A percentile compares a stretch with the other conserved stretches of the same genome.
phyloP scores from a whole-genome alignment of 1,140 invertebrate genomes.

The Euwallacea fornicatus region DNA sequence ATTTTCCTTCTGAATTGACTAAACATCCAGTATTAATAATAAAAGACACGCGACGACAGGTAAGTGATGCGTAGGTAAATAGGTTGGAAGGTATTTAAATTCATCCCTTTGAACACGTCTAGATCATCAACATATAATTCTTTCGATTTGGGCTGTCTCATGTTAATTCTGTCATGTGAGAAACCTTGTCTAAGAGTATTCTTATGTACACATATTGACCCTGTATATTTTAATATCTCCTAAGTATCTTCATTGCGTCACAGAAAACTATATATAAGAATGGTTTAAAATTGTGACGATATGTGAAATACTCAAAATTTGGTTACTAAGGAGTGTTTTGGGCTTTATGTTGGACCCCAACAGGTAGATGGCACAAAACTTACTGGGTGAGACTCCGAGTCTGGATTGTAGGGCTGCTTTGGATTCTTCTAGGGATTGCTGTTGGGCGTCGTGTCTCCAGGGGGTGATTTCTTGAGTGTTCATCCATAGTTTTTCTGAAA shows the following conservation, averaged over 20 bases:
- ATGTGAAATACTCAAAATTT: neutral
- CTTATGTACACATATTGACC: too few relatives aligned
- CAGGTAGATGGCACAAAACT: slow-evolving; percentile 17
- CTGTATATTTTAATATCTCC: too few relatives aligned
- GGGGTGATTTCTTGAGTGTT: slow-evolving; percentile 51
- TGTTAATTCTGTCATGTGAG: too few relatives aligned
- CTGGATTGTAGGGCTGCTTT: slow-evolving; percentile 53
- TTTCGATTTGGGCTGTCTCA: too few relatives aligned
- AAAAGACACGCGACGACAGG: slow-evolving; percentile 13
- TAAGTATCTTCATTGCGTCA: too few relatives aligned
- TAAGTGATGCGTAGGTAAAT: slow-evolving; percentile 10
- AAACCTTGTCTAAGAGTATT: too few relatives aligned
- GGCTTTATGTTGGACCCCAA: neutral
- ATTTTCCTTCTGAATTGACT: too few relatives aligned
- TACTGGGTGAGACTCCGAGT: slow-evolving; percentile 51
- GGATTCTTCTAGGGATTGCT: slow-evolving; percentile 50
- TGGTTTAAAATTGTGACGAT: neutral
- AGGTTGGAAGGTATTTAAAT: slow-evolving; percentile 23
- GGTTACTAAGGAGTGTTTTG: neutral
- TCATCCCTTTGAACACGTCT: slow-evolving; percentile 16
- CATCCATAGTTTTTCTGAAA: slow-evolving; percentile 55
- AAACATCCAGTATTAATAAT: too few relatives aligned
- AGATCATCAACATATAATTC: too few relatives aligned
- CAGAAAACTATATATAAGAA: neutral
- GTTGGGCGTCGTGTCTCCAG: slow-evolving; percentile 52